Evolutionary conservation across 1,140 invertebrate species (phyloP).

Genomic region (Zeugodacus cucurbitae): DNA sequence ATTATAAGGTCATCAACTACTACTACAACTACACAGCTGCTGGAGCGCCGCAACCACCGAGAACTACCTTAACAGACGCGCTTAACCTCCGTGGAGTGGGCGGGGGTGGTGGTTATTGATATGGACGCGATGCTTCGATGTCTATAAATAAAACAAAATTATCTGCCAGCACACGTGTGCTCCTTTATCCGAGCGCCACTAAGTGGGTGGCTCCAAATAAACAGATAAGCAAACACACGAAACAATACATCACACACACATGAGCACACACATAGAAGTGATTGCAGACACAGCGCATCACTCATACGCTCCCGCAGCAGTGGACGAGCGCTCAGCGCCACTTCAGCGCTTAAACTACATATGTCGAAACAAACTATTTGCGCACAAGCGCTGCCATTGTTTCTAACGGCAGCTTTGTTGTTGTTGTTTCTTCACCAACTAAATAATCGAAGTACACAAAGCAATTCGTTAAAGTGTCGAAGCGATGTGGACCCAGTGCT

Average conservation of each 20-base stretch:
- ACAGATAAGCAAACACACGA: background rate
- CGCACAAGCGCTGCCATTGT: background rate
- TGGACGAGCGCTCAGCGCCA: background rate
- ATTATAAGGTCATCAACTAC: slow-evolving; percentile 65
- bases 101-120: background rate
- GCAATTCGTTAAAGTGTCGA: slow-evolving; percentile 37
- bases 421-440: slow-evolving; percentile 4
- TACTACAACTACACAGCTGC: slow-evolving; percentile 55
- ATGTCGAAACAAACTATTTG: background rate
- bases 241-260: background rate
- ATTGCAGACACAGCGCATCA: background rate
- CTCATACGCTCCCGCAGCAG: background rate
- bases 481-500: background rate
- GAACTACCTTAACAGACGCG: background rate
- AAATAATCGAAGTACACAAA: slow-evolving; percentile 30
- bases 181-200: background rate
- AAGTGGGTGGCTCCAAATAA: slow-evolving; percentile 8
- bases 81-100: background rate
- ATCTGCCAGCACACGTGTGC: slow-evolving; percentile 44
- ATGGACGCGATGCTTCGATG: background rate
- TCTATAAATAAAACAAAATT: slow-evolving; percentile 41
- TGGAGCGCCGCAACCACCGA: slow-evolving; percentile 3
- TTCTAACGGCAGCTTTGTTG: slow-evolving; percentile 26
- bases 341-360: background rate
- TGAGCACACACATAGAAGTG: background rate